Evolutionary conservation across 1,140 invertebrate species (phyloP), one percentile per base, ranked within the genome.

Genomic region (Tetramorium alpestre): DNA sequence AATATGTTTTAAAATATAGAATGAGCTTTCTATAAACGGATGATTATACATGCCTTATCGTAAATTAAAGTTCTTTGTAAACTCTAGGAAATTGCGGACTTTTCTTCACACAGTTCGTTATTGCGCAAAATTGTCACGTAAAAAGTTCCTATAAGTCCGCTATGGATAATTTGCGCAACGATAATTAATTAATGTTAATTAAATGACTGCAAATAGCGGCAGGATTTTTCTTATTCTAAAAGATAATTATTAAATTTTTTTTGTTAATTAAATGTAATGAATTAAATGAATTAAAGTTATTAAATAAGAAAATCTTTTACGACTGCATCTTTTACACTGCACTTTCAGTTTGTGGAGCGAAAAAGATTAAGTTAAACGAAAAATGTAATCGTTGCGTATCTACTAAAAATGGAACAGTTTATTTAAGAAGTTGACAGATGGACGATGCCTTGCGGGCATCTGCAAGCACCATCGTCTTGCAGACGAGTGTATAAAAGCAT

Each of bases 21-120:
- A 56, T 54, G 1, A 41, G 13, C 47, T 58, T 70, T n/a, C 3
- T 47, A 58, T 28, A 60, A 82, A 73, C 22, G 4, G 13, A 60
- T 13, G 22, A 72, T 81, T 81, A 70, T 38, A 47, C 47, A 25
- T 6, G 16, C 22, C 18, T 47, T 22, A 58, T 72, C 41, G 18
- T 47, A 33, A 82, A 73, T 82, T 70, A 80, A 80, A 67, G 22
- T 73, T 82, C 67, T 56, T 82, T 73, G 80, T 60, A 25, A 56
- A 18, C 41, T 82, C 0, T 18, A 54, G 10, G 0, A 54, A 18
- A 41, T 73, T 13, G 7, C n/a, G 3, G 38, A 73, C 18, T 80
- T 64, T 69, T 69, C 16, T 72, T 73, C 25, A 25, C 22, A 28
- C 28, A 16, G 4, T 13, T 73, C 38, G 28, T 72, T 73, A 73